These are phyloP conservation scores for Aleiodes testaceus DNA, from an alignment of 2,888 invertebrate species.

Conservation along the genomic window DNA sequence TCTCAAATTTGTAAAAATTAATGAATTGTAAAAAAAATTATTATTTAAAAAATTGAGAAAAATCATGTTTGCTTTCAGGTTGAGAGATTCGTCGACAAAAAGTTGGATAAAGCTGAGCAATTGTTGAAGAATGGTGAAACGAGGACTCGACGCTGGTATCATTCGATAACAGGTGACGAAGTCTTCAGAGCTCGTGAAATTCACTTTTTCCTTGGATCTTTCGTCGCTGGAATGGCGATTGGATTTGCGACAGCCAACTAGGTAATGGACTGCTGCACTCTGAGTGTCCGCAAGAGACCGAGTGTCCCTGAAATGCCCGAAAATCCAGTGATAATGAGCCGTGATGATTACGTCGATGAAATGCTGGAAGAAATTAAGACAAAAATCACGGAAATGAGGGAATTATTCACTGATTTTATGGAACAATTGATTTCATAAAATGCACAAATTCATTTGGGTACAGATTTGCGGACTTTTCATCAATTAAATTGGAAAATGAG, in stretches of 20 bases:
- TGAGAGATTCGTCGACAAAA: constrained; percentile 86
- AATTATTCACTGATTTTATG: constrained; percentile 42
- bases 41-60: not conserved
- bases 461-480: constrained; percentile 34
- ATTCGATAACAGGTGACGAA: constrained; percentile 79
- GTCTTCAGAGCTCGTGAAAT: constrained; percentile 81
- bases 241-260: constrained; percentile 75
- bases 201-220: constrained; percentile 87
- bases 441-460: not conserved
- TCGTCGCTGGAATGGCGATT: constrained; percentile 85
- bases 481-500: constrained; percentile 46
- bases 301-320: constrained; percentile 11
- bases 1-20: not conserved
- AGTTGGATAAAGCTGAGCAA: constrained; percentile 86
- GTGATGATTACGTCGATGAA: constrained; percentile 46
- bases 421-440: constrained; percentile 29
- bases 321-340: constrained; percentile 6
- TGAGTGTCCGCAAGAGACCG: constrained; percentile 36
- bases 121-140: constrained; percentile 81
- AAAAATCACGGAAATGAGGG: constrained; percentile 39
- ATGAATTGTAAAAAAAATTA: not conserved
- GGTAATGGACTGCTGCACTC: constrained; percentile 64
- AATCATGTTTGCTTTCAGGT: constrained; percentile 75
- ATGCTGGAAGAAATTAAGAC: constrained; percentile 43
- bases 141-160: constrained; percentile 85